These are phyloP conservation scores for Turnix velox DNA, from an alignment of 2,113 vertebrate genomes.

Conservation along the genomic window DNA sequence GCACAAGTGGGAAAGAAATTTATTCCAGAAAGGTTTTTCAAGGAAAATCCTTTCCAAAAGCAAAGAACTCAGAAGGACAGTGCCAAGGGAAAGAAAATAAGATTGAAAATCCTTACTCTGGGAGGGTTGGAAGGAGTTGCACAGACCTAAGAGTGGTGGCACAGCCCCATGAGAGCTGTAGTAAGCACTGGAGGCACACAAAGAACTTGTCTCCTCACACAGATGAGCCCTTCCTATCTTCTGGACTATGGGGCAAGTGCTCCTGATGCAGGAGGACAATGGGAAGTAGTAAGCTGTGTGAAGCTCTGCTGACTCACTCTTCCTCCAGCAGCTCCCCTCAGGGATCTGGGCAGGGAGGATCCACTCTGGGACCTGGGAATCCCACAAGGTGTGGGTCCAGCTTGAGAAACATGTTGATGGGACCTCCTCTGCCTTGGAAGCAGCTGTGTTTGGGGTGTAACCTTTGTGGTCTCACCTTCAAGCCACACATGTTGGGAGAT, in stretches of 20 bases:
- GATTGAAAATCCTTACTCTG: background rate
- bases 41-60: background rate
- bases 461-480: background rate
- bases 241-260: background rate
- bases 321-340: background rate
- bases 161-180: background rate
- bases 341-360: background rate
- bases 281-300: background rate
- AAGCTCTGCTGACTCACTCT: background rate
- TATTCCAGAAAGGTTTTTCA: background rate
- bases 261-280: accelerated
- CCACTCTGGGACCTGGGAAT: background rate
- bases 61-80: background rate
- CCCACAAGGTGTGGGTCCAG: background rate
- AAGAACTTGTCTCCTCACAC: background rate
- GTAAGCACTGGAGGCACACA: background rate
- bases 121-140: background rate
- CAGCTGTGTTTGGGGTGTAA: background rate
- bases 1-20: background rate
- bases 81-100: background rate
- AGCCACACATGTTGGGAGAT: background rate
- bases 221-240: background rate
- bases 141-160: background rate
- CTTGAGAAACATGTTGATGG: background rate
- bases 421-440: background rate